Evolutionary conservation across 2,888 invertebrate genomes (phyloP), one percentile per base, ranked within the genome.

Genomic region (Torymus auratus): DNA sequence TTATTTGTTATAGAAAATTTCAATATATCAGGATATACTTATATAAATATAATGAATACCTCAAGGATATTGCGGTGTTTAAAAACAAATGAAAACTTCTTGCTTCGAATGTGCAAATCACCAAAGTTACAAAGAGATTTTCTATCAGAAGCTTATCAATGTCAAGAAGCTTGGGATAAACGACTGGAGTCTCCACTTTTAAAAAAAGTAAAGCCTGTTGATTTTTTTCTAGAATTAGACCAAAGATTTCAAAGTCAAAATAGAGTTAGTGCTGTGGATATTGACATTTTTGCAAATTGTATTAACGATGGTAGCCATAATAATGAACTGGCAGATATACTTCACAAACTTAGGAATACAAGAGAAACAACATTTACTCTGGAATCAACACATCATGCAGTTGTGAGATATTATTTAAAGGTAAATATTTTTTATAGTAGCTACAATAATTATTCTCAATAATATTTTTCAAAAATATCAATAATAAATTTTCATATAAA

Each of bases 351-450:
- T 76, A 92, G 98, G 80, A 91, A 94, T 82, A 95, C 95, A 15
- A 93, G 94, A 5, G 94, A 95, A 86, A 94, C 96, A 0, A 91
- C 93, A 0, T 94, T 94, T 82, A 94, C 94, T 1, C 91, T 96
- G 17, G 94, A 95, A 5, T 97, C 97, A 0, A 97, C 97, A 2
- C 93, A 94, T 84, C 96, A 98, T 92, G 97, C 97, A 14, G 93
- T 96, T 41, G 92, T 97, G 7, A 92, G 95, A 84, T 92, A 92
- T 85, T 93, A 93, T 78, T 85, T 94, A 5, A 56, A 17, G 12
- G 83, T 81, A 61, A 77, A 61, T 69, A 50, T 70, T 13, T 11
- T 50, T 58, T 41, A 41, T 41, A 41, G 41, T 41, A 41, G 41
- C 7, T 41, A 7, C 7, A 41, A 41, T 41, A 7, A 1, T 41